A percentile compares a stretch with the other conserved stretches of the same genome.
These are phyloP conservation scores for Lepus timidus DNA, from an alignment of 2,113 vertebrate genomes.

Conservation along the genomic window DNA sequence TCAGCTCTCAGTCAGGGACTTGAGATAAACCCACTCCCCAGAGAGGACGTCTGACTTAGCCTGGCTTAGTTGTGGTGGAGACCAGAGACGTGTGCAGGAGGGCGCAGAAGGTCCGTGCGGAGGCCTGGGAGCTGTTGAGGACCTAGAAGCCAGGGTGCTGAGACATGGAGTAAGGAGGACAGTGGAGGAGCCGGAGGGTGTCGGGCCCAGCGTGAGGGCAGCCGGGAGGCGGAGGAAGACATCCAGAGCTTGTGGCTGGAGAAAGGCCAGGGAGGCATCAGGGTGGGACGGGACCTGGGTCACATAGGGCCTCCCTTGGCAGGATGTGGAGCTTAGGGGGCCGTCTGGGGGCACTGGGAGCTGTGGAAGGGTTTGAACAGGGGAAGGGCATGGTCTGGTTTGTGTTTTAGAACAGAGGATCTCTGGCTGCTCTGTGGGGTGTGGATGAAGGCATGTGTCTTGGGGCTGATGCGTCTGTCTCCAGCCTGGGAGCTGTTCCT, in stretches of 20 bases:
- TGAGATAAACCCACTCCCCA: not conserved
- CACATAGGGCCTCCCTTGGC: not conserved
- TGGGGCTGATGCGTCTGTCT: not conserved
- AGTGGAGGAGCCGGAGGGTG: not conserved
- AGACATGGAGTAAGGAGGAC: not conserved
- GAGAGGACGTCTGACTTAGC: not conserved
- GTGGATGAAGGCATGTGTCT: constrained; percentile 28
- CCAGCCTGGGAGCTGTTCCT: not conserved
- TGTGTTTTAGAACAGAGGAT: not conserved
- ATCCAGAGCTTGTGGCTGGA: not conserved
- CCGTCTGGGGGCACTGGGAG: not conserved
- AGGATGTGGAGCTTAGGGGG: not conserved
- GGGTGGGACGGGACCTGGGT: not conserved
- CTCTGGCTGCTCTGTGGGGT: not conserved
- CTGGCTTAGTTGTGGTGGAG: not conserved
- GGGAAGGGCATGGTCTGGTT: not conserved
- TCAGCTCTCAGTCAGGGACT: not conserved
- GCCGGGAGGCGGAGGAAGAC: not conserved
- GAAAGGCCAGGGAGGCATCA: constrained; percentile 7
- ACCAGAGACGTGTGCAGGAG: not conserved
- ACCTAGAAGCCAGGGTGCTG: not conserved
- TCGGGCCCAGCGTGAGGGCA: not conserved
- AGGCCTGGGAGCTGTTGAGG: constrained; percentile 13
- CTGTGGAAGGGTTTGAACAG: not conserved
- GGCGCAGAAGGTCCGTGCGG: not conserved